Conservation (phyloP, 2,113 vertebrate genomes). For the Rhinichthys klamathensis region DNA sequence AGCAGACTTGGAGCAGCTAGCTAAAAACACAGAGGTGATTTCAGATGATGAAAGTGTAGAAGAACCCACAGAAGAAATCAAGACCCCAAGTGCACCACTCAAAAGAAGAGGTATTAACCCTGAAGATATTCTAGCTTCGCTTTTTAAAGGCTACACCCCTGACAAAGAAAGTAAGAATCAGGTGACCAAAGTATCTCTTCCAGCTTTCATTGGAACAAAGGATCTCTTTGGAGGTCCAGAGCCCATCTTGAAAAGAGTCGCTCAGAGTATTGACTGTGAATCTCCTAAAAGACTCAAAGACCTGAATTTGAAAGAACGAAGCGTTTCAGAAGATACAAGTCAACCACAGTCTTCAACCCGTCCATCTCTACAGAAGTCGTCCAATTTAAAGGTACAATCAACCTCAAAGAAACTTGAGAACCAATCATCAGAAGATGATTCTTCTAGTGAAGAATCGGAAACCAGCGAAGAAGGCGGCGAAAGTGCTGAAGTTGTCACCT, state of each 20-base stretch:
- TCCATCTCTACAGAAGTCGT: background rate
- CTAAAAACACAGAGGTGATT: conserved; percentile 51
- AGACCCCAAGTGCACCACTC: background rate
- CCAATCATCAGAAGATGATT: background rate
- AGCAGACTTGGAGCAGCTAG: conserved; percentile 81
- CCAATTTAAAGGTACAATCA: background rate
- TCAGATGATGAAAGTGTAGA: conserved; percentile 37
- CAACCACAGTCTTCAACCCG: background rate
- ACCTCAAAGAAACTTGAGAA: background rate
- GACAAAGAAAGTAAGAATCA: conserved; percentile 64
- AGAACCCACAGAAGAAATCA: conserved; percentile 9
- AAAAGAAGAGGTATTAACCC: conserved; percentile 73
- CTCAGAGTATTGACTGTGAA: background rate
- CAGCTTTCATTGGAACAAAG: conserved; percentile 82
- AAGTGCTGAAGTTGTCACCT: background rate
- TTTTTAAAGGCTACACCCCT: conserved; percentile 76
- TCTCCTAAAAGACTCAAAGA: conserved; percentile 36
- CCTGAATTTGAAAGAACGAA: background rate
- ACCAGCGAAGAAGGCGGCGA: conserved; percentile 38
- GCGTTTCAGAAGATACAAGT: conserved; percentile 3
- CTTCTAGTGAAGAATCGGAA: conserved; percentile 23
- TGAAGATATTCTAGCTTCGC: conserved; percentile 82
- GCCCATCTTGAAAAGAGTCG: conserved; percentile 34
- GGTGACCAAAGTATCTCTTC: conserved; percentile 63
- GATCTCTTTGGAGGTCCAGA: conserved; percentile 61